Conservation (phyloP, 1,140 invertebrate species). For the Zaprionus lachaisei region DNA sequence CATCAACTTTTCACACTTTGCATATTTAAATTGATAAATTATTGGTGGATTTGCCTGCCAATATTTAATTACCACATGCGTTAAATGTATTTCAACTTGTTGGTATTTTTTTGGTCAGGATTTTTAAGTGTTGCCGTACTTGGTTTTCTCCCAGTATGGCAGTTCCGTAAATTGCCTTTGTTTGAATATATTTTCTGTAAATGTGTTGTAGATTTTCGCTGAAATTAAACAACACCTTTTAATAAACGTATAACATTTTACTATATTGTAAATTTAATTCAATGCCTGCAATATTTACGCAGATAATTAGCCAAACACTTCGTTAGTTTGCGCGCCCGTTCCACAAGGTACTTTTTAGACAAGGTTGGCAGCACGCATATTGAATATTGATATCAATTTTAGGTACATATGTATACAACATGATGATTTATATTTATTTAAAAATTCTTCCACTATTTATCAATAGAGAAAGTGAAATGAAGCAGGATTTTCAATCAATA, state of each 20-base stretch:
- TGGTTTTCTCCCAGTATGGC: conserved; percentile 15
- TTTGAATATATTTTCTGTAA: conserved; percentile 29
- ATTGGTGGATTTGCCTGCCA: neutral
- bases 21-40: neutral
- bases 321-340: conserved; percentile 39
- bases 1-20: neutral
- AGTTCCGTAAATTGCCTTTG: conserved; percentile 10
- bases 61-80: conserved; percentile 36
- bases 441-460: conserved; percentile 21
- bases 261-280: neutral
- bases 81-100: conserved; percentile 33
- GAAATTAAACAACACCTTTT: conserved; percentile 12
- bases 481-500: neutral
- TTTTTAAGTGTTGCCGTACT: conserved; percentile 32
- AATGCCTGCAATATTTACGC: neutral
- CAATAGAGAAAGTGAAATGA: neutral
- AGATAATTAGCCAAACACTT: neutral
- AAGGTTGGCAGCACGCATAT: conserved; percentile 50
- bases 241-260: neutral
- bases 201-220: neutral
- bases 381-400: conserved; percentile 79
- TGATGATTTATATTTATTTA: conserved; percentile 52
- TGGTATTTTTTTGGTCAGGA: conserved; percentile 36
- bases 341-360: conserved; percentile 7
- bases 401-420: conserved; percentile 59